phyloP scores from a whole-genome alignment of 2,888 invertebrate species.

The Philereme vetulata region DNA sequence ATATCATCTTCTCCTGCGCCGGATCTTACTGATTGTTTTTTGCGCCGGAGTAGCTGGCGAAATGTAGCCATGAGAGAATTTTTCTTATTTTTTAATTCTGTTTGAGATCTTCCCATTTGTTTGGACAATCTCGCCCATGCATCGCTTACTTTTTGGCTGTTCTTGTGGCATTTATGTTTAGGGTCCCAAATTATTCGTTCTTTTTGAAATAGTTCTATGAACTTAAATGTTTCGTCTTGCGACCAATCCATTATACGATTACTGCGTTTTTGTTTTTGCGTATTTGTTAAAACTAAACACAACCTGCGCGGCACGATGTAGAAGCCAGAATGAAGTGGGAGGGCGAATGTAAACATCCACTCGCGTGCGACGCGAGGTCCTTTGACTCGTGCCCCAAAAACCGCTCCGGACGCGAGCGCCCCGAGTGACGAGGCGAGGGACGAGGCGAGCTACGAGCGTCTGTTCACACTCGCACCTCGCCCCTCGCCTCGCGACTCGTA shows the following conservation, averaged over 20 bases:
- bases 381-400: constrained; percentile 1
- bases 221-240: too few species aligned
- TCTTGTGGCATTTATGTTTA: constrained; percentile 1
- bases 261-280: too few species aligned
- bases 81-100: constrained; percentile 11
- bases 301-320: constrained; percentile 1
- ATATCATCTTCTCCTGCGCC: constrained; percentile 14
- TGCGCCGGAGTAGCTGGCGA: constrained; percentile 5
- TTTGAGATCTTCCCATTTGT: constrained; percentile 7
- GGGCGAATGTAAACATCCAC: constrained; percentile 1
- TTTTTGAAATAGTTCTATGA: too few species aligned
- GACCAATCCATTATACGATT: too few species aligned
- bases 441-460: constrained; percentile 1
- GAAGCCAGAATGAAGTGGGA: not conserved
- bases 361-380: constrained; percentile 1
- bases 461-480: constrained; percentile 1
- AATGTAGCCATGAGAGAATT: constrained; percentile 13
- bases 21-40: constrained; percentile 11
- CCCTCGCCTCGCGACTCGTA: not conserved
- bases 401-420: constrained; percentile 1
- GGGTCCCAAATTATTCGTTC: not conserved
- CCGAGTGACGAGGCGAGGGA: constrained; percentile 1
- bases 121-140: constrained; percentile 4
- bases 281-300: too few species aligned
- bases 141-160: constrained; percentile 6